phyloP scores from a whole-genome alignment of 35 echinoderm and acorn worm genomes.

The Patiria miniata region DNA sequence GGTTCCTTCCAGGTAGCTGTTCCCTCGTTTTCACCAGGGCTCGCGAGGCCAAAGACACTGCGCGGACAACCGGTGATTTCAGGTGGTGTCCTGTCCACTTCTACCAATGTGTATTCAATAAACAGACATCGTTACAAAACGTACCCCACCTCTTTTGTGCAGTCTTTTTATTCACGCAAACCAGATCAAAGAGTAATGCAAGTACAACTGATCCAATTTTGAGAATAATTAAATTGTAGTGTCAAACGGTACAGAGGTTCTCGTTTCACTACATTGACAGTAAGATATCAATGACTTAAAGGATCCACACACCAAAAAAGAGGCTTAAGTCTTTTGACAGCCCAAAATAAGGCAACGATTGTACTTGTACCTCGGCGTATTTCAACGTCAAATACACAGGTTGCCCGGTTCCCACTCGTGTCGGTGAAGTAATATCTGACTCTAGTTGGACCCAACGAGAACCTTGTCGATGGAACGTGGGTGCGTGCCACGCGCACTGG shows the following conservation, averaged over 20 bases:
- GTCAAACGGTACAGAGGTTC: no score
- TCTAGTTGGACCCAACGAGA: slow-evolving; percentile 23
- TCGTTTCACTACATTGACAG: no score
- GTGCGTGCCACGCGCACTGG: slow-evolving; percentile 12
- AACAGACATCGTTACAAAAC: no score
- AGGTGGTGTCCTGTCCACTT: neutral
- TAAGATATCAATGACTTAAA: no score
- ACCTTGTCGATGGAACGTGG: neutral
- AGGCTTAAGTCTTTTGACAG: no score
- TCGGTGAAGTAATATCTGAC: slow-evolving; percentile 53
- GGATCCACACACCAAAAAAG: no score
- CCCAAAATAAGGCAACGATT: no score
- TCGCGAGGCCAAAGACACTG: neutral
- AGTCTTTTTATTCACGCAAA: no score
- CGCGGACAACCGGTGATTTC: slow-evolving; percentile 21
- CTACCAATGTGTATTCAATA: neutral
- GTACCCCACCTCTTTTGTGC: no score
- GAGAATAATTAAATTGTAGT: no score
- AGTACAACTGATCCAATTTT: no score
- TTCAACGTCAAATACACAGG: neutral
- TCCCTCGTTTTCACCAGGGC: neutral
- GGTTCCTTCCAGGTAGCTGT: neutral
- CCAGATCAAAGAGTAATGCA: no score
- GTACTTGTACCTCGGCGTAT: neutral
- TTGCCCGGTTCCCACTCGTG: neutral